phyloP scores from a whole-genome alignment of 37 sponge, comb jelly and placozoan species.

The Beroe ovata region DNA sequence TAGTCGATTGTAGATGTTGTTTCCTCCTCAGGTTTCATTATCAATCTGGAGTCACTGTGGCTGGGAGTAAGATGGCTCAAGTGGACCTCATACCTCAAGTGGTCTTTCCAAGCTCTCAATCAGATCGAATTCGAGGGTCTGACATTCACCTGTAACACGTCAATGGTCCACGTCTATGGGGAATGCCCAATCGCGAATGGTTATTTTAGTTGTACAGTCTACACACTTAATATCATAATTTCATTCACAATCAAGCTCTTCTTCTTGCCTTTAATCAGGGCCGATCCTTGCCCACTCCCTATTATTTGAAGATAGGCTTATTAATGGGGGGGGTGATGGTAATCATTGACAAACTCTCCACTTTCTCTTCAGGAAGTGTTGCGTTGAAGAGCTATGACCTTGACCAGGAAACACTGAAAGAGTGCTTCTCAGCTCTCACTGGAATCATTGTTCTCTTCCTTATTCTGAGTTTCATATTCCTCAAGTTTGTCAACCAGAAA shows the following conservation, averaged over 20 bases:
- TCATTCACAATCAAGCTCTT: too few species aligned
- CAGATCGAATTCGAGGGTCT: conserved; percentile 48
- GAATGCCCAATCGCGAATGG: conserved; percentile 60
- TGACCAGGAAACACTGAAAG: neutral
- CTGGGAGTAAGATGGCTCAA: conserved; percentile 64
- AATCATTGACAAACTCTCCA: too few species aligned
- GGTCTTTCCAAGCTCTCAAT: conserved; percentile 64
- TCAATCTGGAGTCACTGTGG: conserved; percentile 56
- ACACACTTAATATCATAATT: neutral
- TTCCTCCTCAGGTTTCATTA: conserved; percentile 41
- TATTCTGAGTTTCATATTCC: conserved; percentile 40
- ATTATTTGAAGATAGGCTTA: too few species aligned
- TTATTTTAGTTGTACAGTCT: neutral
- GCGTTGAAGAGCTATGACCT: conserved; percentile 67
- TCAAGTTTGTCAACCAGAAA: conserved; percentile 66
- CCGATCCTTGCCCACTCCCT: too few species aligned
- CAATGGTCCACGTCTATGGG: conserved; percentile 9
- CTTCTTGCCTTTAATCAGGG: too few species aligned
- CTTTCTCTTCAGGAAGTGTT: conserved; percentile 7
- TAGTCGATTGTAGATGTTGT: neutral
- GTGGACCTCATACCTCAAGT: conserved; percentile 61
- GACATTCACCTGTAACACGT: conserved; percentile 8
- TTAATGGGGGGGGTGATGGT: too few species aligned
- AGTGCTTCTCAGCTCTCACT: conserved; percentile 26
- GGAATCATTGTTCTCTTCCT: conserved; percentile 32